Evolutionary conservation across 92 coral and sea anemone species (phyloP), one percentile per base, ranked within the genome.

Genomic region (Porites rus): DNA sequence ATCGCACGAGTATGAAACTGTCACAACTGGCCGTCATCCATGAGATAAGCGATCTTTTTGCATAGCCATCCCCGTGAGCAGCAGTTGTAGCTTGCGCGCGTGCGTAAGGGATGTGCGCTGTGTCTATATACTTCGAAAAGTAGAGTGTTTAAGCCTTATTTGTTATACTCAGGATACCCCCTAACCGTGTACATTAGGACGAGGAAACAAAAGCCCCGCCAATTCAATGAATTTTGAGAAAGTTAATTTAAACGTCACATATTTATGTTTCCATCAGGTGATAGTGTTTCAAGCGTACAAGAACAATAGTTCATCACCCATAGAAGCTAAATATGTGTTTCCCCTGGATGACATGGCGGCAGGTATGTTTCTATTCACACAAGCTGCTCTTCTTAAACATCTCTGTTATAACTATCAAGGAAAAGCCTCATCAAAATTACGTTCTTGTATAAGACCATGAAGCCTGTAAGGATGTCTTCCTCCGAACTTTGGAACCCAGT

Each of bases 281-380:
- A 95, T 97, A 13, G 98, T 97, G 18, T 86, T 97, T 69, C 99
- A 97, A 77, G 91, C 92, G 43, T 97, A 97, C 88, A 93, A 89
- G 83, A 97, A 97, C 85, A 89, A 85, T 93, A 93, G 96, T 68
- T 68, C 92, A 2, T 81, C 94, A 11, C 97, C 99, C 18, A 97
- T 97, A 16, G 99, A 97, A 81, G 99, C 99, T 19, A 97, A 97
- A 75, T 97, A 93, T 72, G 99, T 97, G 10, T 97, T 97, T 38
- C 99, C 99, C 7, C 70, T 97, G 80, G 99, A 97, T 65, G 99
- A 97, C 78, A 95, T 92, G 99, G 98, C 99, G 2, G 99, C 98
- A 60, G 99, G 99, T 97, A 6, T 51, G 87, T 83, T 22, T 64
- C 20, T 43, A 20, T 24, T 66, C 17, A 16, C 10, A 65, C 56